Percentiles rank a stretch among this genome's conserved stretches.
Conservation (phyloP, 2,888 invertebrate species). For the Brachypterus glaber region DNA sequence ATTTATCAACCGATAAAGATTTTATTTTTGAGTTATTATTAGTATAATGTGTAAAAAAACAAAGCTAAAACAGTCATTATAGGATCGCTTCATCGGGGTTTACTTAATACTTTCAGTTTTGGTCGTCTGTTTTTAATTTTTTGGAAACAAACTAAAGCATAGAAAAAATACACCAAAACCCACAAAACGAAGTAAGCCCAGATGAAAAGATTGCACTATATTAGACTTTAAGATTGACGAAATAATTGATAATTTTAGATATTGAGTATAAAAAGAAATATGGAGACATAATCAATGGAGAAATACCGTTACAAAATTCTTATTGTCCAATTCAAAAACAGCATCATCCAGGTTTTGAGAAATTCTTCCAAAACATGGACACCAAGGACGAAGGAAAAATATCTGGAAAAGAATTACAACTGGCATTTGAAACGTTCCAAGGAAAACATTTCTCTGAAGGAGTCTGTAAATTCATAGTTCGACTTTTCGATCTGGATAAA, state of each 20-base stretch:
- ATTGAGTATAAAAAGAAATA: conserved; percentile 2
- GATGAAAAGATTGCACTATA: too few species aligned
- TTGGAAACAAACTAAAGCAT: too few species aligned
- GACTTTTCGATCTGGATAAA: conserved; percentile 35
- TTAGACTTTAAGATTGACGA: too few species aligned
- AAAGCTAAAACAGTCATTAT: too few species aligned
- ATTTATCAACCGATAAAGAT: neutral
- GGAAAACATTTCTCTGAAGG: conserved; percentile 33
- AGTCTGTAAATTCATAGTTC: conserved; percentile 35
- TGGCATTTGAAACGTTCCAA: conserved; percentile 34
- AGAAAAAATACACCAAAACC: too few species aligned
- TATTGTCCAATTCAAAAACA: neutral
- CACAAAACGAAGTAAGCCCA: too few species aligned
- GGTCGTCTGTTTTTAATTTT: too few species aligned
- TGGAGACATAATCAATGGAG: neutral
- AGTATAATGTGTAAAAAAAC: too few species aligned
- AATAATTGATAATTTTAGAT: conserved; percentile 2
- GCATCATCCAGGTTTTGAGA: conserved; percentile 29
- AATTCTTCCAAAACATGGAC: conserved; percentile 30
- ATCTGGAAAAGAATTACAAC: conserved; percentile 32
- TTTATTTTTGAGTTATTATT: neutral
- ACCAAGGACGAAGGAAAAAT: conserved; percentile 29
- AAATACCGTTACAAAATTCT: neutral
- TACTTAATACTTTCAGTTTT: too few species aligned
- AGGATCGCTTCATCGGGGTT: too few species aligned